Base-by-base conservation (phyloP, 2,797 vertebrate genomes). In the Nasua narica region DNA sequence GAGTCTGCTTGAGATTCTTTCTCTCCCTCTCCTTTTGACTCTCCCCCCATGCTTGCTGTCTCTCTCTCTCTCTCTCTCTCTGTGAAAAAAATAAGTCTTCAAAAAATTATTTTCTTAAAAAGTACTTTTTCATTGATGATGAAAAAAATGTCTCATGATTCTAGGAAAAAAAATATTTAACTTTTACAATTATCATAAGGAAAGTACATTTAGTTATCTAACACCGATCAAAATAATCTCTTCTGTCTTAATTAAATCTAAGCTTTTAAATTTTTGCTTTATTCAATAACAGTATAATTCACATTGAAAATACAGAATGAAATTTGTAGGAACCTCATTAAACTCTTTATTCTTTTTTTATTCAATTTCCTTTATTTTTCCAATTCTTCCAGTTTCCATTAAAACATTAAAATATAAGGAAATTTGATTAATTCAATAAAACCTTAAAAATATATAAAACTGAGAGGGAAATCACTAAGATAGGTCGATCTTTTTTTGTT, bases 221-320 rank as follows among this genome's bases (percentile, higher is more conserved):
- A 46, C 2, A 65, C 2, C 10, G 58, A 35, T 81, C 74, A 77
- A 65, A 25, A 54, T 65, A 7, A 76, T 46, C 69, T 87, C 18
- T 79, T 65, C 62, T 92, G 3, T 76, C 62, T 83, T 88, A 86
- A n/a, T 92, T 87, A 87, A 90, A 72, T 58, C 32, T 93, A 69
- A 90, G 5, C 27, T 77, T 46, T 87, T 83, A 60, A n/a, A 69
- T 84, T 46, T 79, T 21, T 23, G 29, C n/a, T 60, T 88, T 89
- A 52, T 91, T 85, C 65, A 76, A 0, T 86, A 85, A 32, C 5
- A 50, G 29, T 13, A 35, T 9, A 91, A 56, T 82, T 86, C 16
- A 91, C 25, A 58, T 4, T 32, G 25, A 54, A 97, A 92, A 86
- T 27, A 87, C 6, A 83, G 25, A 90, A 50, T 62, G 37, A 92